Conservation (phyloP, 2,888 invertebrate species). For the Trachelus troglodyta region DNA sequence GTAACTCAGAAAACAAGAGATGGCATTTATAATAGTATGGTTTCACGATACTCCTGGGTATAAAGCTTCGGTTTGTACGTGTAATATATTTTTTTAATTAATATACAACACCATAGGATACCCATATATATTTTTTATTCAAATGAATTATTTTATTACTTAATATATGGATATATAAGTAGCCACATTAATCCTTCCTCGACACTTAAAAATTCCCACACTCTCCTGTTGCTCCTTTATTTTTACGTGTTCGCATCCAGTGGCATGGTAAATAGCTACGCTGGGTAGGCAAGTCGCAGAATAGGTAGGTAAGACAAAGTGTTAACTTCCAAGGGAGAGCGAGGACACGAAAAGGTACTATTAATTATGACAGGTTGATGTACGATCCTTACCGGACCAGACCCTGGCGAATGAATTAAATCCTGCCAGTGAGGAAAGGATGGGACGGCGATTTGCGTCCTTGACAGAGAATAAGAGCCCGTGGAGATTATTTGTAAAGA, state of each 20-base stretch:
- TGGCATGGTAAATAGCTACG: slow-evolving; percentile 41
- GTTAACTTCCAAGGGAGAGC: slow-evolving; percentile 46
- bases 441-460: not conserved
- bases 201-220: too few relatives aligned
- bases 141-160: too few relatives aligned
- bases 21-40: slow-evolving; percentile 51
- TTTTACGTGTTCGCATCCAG: not conserved
- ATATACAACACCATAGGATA: too few relatives aligned
- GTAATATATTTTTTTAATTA: too few relatives aligned
- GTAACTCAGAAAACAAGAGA: not conserved
- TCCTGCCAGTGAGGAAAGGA: slow-evolving; percentile 27
- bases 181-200: too few relatives aligned
- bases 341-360: slow-evolving; percentile 52
- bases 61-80: too few relatives aligned
- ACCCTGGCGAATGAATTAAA: slow-evolving; percentile 51
- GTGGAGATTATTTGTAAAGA: not conserved
- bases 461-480: not conserved
- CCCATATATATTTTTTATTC: too few relatives aligned
- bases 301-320: slow-evolving; percentile 47
- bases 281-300: slow-evolving; percentile 41
- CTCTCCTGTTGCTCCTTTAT: too few relatives aligned
- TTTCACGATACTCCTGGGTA: slow-evolving; percentile 33
- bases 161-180: too few relatives aligned
- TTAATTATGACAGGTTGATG: slow-evolving; percentile 61
- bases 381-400: slow-evolving; percentile 49